Evolutionary conservation across 2,888 invertebrate species (phyloP).

Genomic region (Maniola hyperantus): DNA sequence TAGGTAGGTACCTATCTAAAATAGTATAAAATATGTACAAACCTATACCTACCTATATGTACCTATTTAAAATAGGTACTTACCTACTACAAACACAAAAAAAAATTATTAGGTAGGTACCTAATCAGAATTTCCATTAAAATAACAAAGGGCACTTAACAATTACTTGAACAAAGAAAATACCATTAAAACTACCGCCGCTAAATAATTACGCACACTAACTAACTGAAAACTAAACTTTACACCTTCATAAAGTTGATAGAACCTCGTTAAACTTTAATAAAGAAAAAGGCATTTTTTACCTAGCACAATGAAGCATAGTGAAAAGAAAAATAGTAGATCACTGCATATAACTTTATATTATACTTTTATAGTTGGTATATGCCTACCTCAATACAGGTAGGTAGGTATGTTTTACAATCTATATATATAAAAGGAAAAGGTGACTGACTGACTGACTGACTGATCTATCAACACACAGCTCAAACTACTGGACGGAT

Average conservation of each 20-base stretch:
- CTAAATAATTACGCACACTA: conserved; percentile 57
- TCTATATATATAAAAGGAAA: too few species aligned
- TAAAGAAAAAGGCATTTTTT: conserved; percentile 30
- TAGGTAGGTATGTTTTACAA: too few species aligned
- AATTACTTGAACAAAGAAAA: conserved; percentile 61
- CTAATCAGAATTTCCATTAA: conserved; percentile 25
- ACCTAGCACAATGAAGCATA: conserved; percentile 21
- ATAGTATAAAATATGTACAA: too few species aligned
- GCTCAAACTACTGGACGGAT: too few species aligned
- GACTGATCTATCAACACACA: too few species aligned
- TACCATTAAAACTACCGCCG: conserved; percentile 59
- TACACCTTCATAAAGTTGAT: conserved; percentile 47
- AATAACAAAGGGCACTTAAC: conserved; percentile 49
- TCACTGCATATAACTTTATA: background rate
- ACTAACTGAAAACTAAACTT: conserved; percentile 60
- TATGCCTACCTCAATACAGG: too few species aligned
- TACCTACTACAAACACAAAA: too few species aligned
- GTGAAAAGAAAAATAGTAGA: conserved; percentile 15
- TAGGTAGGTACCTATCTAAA: too few species aligned
- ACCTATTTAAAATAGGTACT: too few species aligned
- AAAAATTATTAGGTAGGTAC: background rate
- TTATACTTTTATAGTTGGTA: background rate
- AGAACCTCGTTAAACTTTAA: conserved; percentile 40
- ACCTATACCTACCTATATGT: too few species aligned
- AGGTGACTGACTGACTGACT: too few species aligned